Base-by-base conservation (phyloP, 2,113 vertebrate species). In the Plestiodon gilberti region DNA sequence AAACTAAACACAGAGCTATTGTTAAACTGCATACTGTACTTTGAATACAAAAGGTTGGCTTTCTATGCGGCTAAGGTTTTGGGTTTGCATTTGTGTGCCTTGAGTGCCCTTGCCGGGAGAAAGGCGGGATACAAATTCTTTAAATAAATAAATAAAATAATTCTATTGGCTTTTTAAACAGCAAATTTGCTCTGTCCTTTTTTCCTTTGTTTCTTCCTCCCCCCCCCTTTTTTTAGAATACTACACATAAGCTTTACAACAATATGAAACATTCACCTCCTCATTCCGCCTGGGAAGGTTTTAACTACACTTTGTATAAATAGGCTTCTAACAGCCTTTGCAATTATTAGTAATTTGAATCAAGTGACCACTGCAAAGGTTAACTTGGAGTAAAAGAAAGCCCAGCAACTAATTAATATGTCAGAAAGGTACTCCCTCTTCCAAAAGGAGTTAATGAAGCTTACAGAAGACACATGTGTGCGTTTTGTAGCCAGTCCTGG, bases 321-420 rank as follows among this genome's bases (percentile, higher is more conserved):
- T 93, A 92, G 86, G 91, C 61, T 89, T 91, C 87, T 92, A 91
- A 94, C 91, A 95, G 91, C 88, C 93, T 87, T n/a, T 59, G 86
- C 93, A 93, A 96, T 95, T 94, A 96, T 90, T 93, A 94, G 95
- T 76, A 91, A 96, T 94, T 96, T 94, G 92, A 93, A 95, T 93
- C 88, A 88, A 96, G 88, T 91, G 92, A 93, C 94, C 96, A 96
- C 95, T 90, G 85, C 89, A 93, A 94, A 96, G 96, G 94, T 96
- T 94, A 96, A 94, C 90, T 78, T 78, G 67, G 84, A 96, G 91
- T 57, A 93, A 93, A 95, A 94, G 90, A 93, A 95, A 92, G 92
- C 89, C 87, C 15, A 82, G 78, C 87, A 95, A 90, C 93, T 95
- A 96, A 97, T 97, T 97, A 96, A 95, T 93, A 95, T 95, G 96